These are phyloP conservation scores for Clarias fuscus DNA, from an alignment of 2,797 vertebrate species.

Conservation along the genomic window DNA sequence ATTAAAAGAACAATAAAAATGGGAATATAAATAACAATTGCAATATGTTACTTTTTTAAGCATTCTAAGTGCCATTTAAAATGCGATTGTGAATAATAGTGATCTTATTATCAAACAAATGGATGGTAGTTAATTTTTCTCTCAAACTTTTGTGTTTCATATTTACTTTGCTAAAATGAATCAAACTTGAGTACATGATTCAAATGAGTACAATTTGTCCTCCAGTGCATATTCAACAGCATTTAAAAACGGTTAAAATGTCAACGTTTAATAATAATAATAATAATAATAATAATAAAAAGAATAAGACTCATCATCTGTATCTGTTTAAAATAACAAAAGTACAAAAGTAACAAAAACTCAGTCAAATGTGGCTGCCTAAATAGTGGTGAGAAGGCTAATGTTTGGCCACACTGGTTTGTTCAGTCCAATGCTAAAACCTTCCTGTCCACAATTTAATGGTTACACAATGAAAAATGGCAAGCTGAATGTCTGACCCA, in stretches of 20 bases:
- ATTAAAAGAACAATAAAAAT: neutral
- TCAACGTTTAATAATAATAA: slow-evolving; percentile 18
- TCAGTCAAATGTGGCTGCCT: neutral
- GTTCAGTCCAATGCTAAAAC: slow-evolving; percentile 5
- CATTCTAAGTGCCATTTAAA: neutral
- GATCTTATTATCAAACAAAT: neutral
- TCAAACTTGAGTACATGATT: too few species aligned
- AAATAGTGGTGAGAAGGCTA: slow-evolving; percentile 15
- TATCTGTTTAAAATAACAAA: slow-evolving; percentile 24
- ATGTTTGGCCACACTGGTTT: slow-evolving; percentile 21
- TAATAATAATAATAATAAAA: neutral
- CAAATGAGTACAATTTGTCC: neutral
- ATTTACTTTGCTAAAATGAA: neutral
- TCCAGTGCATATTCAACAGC: neutral
- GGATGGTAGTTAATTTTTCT: neutral
- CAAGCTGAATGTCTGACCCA: neutral
- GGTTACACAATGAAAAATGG: neutral
- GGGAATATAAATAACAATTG: neutral
- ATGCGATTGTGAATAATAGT: neutral
- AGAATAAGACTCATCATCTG: neutral
- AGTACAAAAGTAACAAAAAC: slow-evolving; percentile 27
- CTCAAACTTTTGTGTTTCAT: neutral
- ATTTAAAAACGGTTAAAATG: slow-evolving; percentile 20
- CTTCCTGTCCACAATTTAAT: neutral
- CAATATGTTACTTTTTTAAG: neutral